Base-by-base conservation (phyloP, 2,113 vertebrate species). In the Anas platyrhynchos region DNA sequence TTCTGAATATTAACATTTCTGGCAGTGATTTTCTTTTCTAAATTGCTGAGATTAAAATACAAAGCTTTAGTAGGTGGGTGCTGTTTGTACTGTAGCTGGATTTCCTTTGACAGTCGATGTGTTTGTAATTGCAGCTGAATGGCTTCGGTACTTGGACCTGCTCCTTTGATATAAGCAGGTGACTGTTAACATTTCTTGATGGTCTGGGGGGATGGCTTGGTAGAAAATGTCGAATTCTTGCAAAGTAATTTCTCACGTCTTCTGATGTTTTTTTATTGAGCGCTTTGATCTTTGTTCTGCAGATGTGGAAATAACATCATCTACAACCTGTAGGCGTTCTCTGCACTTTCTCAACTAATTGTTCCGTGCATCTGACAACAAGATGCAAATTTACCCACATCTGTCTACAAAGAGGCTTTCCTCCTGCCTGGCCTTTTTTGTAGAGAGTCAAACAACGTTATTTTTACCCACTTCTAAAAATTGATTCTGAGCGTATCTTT, bases 281-380 rank as follows among this genome's bases (percentile, higher is more conserved):
- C 63, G 44, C 93, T 96, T 96, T 96, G 91, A 96, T 96, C 91
- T 94, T 52, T 91, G 75, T 90, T 88, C 65, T 59, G 76, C 68
- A 83, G 82, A 80, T 71, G 79, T 48, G 94, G 94, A 74, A 95
- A 88, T 46, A 91, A 89, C 76, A 65, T 74, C 18, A 46, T 69
- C 90, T 95, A 88, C 91, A 81, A 88, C 77, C 88, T 91, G 79
- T 93, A 96, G 93, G 79, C 86, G 68, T 74, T 93, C 91, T 80
- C 83, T 83, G 46, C 0, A 0, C 48, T 88, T 94, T 81, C 77
- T 67, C 81, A 79, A 62, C 93, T 94, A 95, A 89, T 89, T 89
- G 85, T 94, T 93, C 80, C 34, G 55, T 74, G 85, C 55, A 52
- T 63, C 65, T 90, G 91, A 96, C 41, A 48, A 23, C 89, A 96